Evolutionary conservation across 2,113 vertebrate genomes (phyloP), one percentile per base, ranked within the genome.

Genomic region (Protobothrops flavoviridis): DNA sequence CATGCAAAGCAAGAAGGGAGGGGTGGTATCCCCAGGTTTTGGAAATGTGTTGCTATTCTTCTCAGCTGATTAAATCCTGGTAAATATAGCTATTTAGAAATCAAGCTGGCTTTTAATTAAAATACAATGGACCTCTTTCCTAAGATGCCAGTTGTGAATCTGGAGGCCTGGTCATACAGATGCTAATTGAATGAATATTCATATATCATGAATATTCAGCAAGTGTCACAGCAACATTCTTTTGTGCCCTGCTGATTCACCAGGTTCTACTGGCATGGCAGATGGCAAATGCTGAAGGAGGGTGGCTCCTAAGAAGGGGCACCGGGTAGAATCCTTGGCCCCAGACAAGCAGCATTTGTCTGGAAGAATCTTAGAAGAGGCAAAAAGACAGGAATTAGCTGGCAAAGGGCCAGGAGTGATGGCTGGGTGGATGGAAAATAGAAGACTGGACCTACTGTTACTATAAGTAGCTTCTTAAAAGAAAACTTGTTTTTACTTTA

Each of bases 101-200:
- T 96, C 97, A 96, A 96, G 96, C 96, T 96, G 97, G 96, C 97
- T 97, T 97, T 97, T 97, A 97, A 97, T 97, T 97, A 97, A 97
- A 97, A 97, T 97, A 97, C 96, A 97, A 97, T 97, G 96, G 96
- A 93, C 94, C 81, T 93, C 87, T 97, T 97, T 97, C 96, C 97
- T 96, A 95, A 95, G 96, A 97, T 90, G 96, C 96, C 97, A 97
- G 96, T 97, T 97, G 97, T 97, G 96, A 97, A 97, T 97, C 96
- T 97, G 96, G 97, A 96, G 96, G 96, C 97, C 97, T 96, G 96
- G 97, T 96, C 97, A 97, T 97, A 97, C 96, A 97, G 96, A 97
- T 96, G 95, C 97, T 97, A 96, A 96, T 97, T 97, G 96, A 97
- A 97, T 97, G 97, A 97, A 97, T 97, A 97, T 97, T 97, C 96